These are phyloP conservation scores for Xenops minutus DNA, from an alignment of 2,797 vertebrate genomes.

Conservation along the genomic window DNA sequence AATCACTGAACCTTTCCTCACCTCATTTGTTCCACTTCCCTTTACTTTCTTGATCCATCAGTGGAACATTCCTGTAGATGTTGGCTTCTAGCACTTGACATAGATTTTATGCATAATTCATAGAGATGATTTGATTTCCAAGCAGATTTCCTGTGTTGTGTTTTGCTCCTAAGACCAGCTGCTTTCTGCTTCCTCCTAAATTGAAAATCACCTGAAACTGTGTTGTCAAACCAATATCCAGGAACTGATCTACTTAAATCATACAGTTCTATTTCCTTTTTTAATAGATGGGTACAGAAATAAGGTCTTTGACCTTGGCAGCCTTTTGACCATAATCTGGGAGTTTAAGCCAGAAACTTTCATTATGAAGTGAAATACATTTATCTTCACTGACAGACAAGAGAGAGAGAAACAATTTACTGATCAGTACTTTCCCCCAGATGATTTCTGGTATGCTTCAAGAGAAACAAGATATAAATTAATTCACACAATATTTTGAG, in stretches of 20 bases:
- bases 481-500: conserved; percentile 56
- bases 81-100: neutral
- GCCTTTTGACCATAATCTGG: neutral
- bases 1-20: neutral
- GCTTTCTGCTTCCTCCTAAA: neutral
- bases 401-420: neutral
- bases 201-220: neutral
- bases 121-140: neutral
- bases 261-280: neutral
- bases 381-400: conserved; percentile 11
- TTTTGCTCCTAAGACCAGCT: neutral
- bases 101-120: neutral
- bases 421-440: neutral
- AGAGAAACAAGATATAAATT: conserved; percentile 66
- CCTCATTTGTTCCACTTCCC: neutral
- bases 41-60: neutral
- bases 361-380: conserved; percentile 5
- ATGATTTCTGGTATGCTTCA: conserved; percentile 50
- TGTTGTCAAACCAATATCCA: neutral
- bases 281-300: neutral
- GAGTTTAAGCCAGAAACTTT: conserved; percentile 16
- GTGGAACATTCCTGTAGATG: neutral
- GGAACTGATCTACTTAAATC: neutral
- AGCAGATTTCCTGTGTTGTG: neutral
- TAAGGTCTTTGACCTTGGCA: conserved; percentile 11